Conservation (phyloP, 53 echinoderm and acorn worm species). For the Echinometra lucunter region DNA sequence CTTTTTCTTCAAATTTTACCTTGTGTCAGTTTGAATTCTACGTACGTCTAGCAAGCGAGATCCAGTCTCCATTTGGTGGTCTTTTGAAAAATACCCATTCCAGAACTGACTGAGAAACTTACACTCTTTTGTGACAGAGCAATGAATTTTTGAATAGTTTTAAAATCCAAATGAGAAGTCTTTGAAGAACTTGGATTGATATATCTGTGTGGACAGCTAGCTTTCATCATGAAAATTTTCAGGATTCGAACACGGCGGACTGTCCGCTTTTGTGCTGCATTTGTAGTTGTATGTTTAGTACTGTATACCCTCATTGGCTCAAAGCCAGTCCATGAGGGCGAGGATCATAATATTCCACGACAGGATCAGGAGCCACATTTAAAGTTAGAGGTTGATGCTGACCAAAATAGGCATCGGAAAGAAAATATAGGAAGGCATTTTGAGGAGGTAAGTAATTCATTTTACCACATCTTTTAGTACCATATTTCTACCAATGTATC, state of each 20-base stretch:
- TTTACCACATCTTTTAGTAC: too few relatives aligned
- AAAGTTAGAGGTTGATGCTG: not conserved
- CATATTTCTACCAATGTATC: too few relatives aligned
- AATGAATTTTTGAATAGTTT: not conserved
- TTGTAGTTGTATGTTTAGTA: not conserved
- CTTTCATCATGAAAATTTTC: slow-evolving; percentile 46
- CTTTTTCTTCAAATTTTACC: too few relatives aligned
- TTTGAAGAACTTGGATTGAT: not conserved
- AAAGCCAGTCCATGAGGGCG: not conserved
- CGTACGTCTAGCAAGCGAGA: too few relatives aligned
- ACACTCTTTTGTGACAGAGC: too few relatives aligned
- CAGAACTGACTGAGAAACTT: too few relatives aligned
- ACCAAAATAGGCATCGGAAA: not conserved
- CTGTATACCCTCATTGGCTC: not conserved
- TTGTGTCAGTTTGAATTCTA: too few relatives aligned
- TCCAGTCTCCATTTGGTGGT: too few relatives aligned
- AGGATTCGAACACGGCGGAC: slow-evolving; percentile 15
- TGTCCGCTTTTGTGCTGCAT: not conserved
- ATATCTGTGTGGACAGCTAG: not conserved
- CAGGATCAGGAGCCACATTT: not conserved
- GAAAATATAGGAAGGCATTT: slow-evolving; percentile 36
- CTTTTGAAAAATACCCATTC: too few relatives aligned
- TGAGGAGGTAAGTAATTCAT: slow-evolving; percentile 1
- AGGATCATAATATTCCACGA: not conserved
- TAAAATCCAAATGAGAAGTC: not conserved